Percentiles rank a stretch among this genome's conserved stretches.
Conservation (phyloP, 2,888 invertebrate species). For the Scelioninae gen. 2 region DNA sequence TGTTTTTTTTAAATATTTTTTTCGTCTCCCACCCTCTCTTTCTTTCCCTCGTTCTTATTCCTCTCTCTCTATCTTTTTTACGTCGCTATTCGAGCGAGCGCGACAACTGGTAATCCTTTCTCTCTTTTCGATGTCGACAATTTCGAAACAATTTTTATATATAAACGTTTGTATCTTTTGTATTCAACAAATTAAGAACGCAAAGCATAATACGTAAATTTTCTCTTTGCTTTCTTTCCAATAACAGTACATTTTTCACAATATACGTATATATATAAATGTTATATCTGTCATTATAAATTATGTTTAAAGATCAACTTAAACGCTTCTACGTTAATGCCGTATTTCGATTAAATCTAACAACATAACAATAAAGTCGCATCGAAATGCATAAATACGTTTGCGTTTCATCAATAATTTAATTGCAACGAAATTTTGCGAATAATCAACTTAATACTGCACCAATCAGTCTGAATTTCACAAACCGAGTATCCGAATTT, state of each 20-base stretch:
- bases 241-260: slow-evolving; percentile 43
- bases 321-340: slow-evolving; percentile 37
- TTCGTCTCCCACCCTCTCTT: too few relatives aligned
- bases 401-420: slow-evolving; percentile 25
- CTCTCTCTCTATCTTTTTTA: too few relatives aligned
- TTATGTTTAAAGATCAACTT: slow-evolving; percentile 24
- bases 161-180: too few relatives aligned
- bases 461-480: slow-evolving; percentile 48
- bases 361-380: slow-evolving; percentile 38
- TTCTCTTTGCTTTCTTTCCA: too few relatives aligned
- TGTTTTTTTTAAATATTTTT: too few relatives aligned
- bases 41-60: too few relatives aligned
- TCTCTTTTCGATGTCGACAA: too few relatives aligned
- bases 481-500: slow-evolving; percentile 17
- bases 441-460: slow-evolving; percentile 44
- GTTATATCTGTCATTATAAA: slow-evolving; percentile 9
- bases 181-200: too few relatives aligned
- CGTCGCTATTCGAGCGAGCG: too few relatives aligned
- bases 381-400: slow-evolving; percentile 29
- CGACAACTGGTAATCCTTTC: too few relatives aligned
- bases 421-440: slow-evolving; percentile 41
- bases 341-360: slow-evolving; percentile 32
- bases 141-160: too few relatives aligned
- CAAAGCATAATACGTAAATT: too few relatives aligned
- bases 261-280: slow-evolving; percentile 18